Conservation (phyloP, 2,113 vertebrate genomes). For the Chamaea fasciata region DNA sequence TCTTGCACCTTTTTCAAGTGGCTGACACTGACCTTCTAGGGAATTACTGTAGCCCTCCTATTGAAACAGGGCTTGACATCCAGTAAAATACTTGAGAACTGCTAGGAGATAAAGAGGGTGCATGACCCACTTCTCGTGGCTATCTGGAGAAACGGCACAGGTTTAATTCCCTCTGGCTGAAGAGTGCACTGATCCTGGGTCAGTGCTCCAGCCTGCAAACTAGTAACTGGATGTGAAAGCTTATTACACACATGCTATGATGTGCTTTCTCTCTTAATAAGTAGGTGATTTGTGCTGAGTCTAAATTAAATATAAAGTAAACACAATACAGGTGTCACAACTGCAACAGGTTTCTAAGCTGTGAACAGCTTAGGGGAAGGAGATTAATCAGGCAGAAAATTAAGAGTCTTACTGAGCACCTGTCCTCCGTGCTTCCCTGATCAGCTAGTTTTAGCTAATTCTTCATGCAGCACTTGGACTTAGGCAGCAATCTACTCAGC, state of each 20-base stretch:
- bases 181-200: neutral
- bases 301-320: neutral
- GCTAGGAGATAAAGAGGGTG: neutral
- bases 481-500: neutral
- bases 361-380: neutral
- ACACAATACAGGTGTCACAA: neutral
- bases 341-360: neutral
- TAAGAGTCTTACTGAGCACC: neutral
- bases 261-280: neutral
- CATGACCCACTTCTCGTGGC: neutral
- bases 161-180: neutral
- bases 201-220: neutral
- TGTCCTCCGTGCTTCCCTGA: neutral
- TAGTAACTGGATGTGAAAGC: neutral
- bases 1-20: neutral
- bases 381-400: neutral
- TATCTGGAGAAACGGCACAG: rapidly evolving
- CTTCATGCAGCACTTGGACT: neutral
- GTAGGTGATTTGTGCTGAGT: neutral
- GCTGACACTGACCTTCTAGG: neutral
- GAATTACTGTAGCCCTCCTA: neutral
- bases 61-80: neutral
- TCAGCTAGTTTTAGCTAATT: neutral
- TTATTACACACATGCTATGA: neutral
- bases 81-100: neutral